Base-by-base conservation (phyloP, 2,797 vertebrate genomes). In the Acanthopagrus latus region DNA sequence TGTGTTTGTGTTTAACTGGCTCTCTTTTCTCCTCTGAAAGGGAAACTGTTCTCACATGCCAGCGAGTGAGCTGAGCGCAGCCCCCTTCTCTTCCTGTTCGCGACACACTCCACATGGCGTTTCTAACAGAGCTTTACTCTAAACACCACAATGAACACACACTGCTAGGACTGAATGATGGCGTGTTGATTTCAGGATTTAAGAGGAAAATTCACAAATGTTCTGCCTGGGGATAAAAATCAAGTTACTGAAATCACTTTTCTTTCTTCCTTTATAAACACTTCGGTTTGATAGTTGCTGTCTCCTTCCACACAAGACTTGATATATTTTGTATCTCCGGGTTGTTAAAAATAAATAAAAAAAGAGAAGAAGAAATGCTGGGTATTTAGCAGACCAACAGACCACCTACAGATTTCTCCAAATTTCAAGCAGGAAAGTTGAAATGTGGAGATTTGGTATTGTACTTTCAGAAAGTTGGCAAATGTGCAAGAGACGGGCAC, bases 41-140 rank as follows among this genome's bases (percentile, higher is more conserved):
- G 96, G 97, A 97, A 97, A 95, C 96, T 84, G 92, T 97, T 97
- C 96, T 92, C 89, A 85, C 90, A 91, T 94, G 92, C 91, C 91
- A 93, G 86, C 69, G 23, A 91, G 72, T 59, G 84, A 89, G 90
- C 86, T 73, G 78, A 86, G 84, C 84, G 59, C 75, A 80, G 76
- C 89, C 85, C 86, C 81, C 76, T 74, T 78, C 86, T 89, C 92
- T 94, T 94, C 93, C 92, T 93, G 91, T 86, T 90, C 58, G n/a
- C 83, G 83, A 92, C 88, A 71, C 85, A 76, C 89, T 87, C 86
- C 87, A 85, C 91, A 92, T 90, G 89, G 84, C 18, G 70, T 79
- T 85, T 80, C 64, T 72, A 70, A 54, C 21, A 17, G 5, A 3
- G 52, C 74, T 81, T 69, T 46, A 58, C 70, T 70, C 62, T 12